These are phyloP conservation scores for Radopholus similis DNA, from an alignment of 1,140 invertebrate species.

Conservation along the genomic window DNA sequence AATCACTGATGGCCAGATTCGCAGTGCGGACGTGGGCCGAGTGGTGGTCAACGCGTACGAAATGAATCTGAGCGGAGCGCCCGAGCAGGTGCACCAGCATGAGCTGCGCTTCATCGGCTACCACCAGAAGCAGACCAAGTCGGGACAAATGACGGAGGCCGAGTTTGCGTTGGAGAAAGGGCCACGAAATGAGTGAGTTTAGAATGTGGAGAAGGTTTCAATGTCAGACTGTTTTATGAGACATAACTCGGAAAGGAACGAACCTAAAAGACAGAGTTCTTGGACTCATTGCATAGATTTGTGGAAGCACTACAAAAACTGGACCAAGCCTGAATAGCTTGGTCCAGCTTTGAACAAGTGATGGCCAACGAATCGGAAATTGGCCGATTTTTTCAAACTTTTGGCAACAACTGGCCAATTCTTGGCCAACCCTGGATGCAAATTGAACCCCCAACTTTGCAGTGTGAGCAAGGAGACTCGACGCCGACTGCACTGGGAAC, in stretches of 20 bases:
- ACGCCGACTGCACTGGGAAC: constrained; percentile 20
- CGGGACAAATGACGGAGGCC: not conserved
- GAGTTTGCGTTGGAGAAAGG: not conserved
- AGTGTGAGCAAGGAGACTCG: constrained; percentile 21
- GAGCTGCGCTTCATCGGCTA: not conserved
- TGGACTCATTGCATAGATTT: too few species aligned
- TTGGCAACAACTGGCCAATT: too few species aligned
- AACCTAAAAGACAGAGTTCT: too few species aligned
- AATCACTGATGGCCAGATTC: not conserved
- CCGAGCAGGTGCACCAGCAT: not conserved
- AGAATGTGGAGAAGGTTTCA: too few species aligned
- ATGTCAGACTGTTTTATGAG: too few species aligned
- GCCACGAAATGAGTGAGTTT: constrained; percentile 11
- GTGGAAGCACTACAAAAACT: too few species aligned
- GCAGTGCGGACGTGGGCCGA: not conserved
- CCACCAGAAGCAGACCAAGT: not conserved
- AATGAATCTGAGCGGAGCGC: not conserved
- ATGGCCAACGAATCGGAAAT: too few species aligned
- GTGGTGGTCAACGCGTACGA: not conserved
- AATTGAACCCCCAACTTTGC: not conserved
- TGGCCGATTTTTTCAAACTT: too few species aligned
- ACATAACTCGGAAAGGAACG: too few species aligned
- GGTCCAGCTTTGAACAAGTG: too few species aligned
- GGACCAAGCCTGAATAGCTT: too few species aligned
- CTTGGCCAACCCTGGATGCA: too few species aligned